These are phyloP conservation scores for Drosophila santomea DNA, from an alignment of 1,140 invertebrate species.

Conservation along the genomic window DNA sequence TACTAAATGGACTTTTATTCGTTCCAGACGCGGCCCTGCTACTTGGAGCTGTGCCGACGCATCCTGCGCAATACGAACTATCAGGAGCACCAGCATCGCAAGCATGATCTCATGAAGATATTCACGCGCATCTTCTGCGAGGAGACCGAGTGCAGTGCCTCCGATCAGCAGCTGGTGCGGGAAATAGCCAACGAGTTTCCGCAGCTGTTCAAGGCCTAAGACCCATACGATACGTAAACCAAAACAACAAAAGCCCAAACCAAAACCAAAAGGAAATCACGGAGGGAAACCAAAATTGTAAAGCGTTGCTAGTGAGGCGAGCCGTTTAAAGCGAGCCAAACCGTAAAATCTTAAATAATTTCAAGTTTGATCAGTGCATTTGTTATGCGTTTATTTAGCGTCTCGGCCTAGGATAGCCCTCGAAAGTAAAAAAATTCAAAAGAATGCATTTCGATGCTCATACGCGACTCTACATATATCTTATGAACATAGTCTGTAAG, in stretches of 20 bases:
- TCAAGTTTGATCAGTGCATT: conserved; percentile 43
- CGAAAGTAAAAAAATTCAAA: background rate
- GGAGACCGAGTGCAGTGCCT: conserved; percentile 89
- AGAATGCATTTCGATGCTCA: conserved; percentile 7
- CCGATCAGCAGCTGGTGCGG: conserved; percentile 90
- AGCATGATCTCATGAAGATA: conserved; percentile 91
- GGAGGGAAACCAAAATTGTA: conserved; percentile 57
- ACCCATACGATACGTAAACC: background rate
- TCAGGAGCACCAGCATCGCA: conserved; percentile 90
- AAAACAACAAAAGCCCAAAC: conserved; percentile 8
- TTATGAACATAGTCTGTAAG: conserved; percentile 55
- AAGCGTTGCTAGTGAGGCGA: conserved; percentile 79
- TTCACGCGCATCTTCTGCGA: conserved; percentile 94
- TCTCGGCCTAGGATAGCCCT: conserved; percentile 21
- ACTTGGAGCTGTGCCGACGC: conserved; percentile 90
- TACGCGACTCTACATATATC: conserved; percentile 37
- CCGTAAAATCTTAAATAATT: conserved; percentile 38
- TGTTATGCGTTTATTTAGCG: conserved; percentile 37
- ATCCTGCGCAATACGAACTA: conserved; percentile 92
- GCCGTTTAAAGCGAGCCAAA: conserved; percentile 61
- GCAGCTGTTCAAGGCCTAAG: conserved; percentile 90
- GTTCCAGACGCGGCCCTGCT: conserved; percentile 89
- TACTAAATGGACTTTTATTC: background rate
- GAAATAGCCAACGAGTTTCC: conserved; percentile 94
- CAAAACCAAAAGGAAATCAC: background rate